Conservation (phyloP, 2,888 invertebrate genomes). For the Hymenopus coronatus region DNA sequence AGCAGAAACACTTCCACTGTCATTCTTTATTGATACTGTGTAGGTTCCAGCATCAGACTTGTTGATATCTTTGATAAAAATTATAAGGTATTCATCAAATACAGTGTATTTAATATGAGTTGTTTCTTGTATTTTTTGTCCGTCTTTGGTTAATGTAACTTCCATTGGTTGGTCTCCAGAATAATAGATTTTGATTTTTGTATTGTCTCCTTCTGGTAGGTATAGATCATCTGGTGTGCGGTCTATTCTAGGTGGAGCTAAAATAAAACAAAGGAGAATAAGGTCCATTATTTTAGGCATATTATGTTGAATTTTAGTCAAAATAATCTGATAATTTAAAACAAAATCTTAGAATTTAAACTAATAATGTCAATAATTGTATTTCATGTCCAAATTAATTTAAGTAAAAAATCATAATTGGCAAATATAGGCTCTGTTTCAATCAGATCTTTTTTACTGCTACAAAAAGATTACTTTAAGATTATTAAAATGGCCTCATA, state of each 20-base stretch:
- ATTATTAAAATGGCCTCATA: too few relatives aligned
- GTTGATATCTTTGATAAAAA: slow-evolving; percentile 88
- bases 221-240: slow-evolving; percentile 86
- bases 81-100: slow-evolving; percentile 95
- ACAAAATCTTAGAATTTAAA: too few relatives aligned
- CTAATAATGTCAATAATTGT: too few relatives aligned
- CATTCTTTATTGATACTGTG: slow-evolving; percentile 83
- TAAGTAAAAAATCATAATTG: too few relatives aligned
- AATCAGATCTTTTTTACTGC: too few relatives aligned
- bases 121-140: slow-evolving; percentile 71
- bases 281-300: too few relatives aligned
- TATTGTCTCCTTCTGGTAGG: slow-evolving; percentile 91
- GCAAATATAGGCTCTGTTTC: too few relatives aligned
- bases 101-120: slow-evolving; percentile 82
- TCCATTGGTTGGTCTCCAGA: slow-evolving; percentile 95
- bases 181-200: slow-evolving; percentile 96
- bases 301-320: too few relatives aligned
- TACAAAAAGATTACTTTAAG: too few relatives aligned
- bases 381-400: neutral
- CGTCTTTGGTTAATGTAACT: slow-evolving; percentile 80
- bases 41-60: slow-evolving; percentile 90
- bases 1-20: slow-evolving; percentile 82
- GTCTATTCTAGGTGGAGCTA: slow-evolving; percentile 88
- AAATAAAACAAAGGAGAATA: slow-evolving; percentile 34
- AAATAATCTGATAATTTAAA: too few relatives aligned